Evolutionary conservation across 2,797 vertebrate genomes (phyloP).

Genomic region (Pristis pectinata): DNA sequence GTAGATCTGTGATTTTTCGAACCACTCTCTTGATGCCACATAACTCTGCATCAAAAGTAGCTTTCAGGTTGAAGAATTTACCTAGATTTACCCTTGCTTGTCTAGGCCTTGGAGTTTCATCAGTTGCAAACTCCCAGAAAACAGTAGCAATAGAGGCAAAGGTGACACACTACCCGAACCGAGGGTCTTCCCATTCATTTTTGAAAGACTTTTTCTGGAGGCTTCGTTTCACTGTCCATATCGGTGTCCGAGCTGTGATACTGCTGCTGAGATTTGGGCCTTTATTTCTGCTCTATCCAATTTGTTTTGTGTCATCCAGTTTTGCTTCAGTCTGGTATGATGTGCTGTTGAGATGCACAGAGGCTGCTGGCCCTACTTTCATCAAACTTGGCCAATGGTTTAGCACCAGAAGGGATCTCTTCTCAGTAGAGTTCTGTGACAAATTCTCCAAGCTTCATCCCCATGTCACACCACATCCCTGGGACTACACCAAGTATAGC

Average conservation of each 20-base stretch:
- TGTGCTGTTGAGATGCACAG: slow-evolving; percentile 74
- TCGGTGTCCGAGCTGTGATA: slow-evolving; percentile 64
- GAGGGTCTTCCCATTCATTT: slow-evolving; percentile 53
- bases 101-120: slow-evolving; percentile 49
- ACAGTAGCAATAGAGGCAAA: slow-evolving; percentile 37
- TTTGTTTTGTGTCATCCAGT: slow-evolving; percentile 62
- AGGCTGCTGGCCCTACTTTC: slow-evolving; percentile 79
- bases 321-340: slow-evolving; percentile 63
- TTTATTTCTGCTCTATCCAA: slow-evolving; percentile 70
- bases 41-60: slow-evolving; percentile 41
- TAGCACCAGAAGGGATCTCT: slow-evolving; percentile 83
- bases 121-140: slow-evolving; percentile 48
- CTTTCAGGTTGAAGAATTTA: slow-evolving; percentile 49
- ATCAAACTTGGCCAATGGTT: slow-evolving; percentile 94
- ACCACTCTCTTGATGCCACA: slow-evolving; percentile 41
- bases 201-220: slow-evolving; percentile 50
- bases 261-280: slow-evolving; percentile 78
- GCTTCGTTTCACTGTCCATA: slow-evolving; percentile 54
- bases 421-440: slow-evolving; percentile 76
- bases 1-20: slow-evolving; percentile 48
- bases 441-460: slow-evolving; percentile 80
- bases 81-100: slow-evolving; percentile 61
- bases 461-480: slow-evolving; percentile 73
- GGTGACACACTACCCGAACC: not conserved
- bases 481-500: slow-evolving; percentile 73